A percentile compares a stretch with the other conserved stretches of the same genome.
Evolutionary conservation across 35 echinoderm and acorn worm species (phyloP).

Genomic region (Heliocidaris tuberculata): DNA sequence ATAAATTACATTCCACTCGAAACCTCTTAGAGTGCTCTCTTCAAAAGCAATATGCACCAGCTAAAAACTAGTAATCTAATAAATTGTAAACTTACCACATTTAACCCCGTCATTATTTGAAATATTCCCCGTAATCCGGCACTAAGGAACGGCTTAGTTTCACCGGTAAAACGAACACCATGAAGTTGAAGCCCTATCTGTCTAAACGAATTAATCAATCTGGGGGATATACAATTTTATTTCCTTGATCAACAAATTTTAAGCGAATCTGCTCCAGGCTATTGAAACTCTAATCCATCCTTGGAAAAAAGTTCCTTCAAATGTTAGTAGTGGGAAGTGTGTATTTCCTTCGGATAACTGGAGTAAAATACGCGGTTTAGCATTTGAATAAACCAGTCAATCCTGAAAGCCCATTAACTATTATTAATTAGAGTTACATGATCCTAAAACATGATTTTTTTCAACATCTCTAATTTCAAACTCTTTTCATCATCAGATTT

Average conservation of each 20-base stretch:
- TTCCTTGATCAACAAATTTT: constrained; percentile 34
- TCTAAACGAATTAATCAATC: constrained; percentile 45
- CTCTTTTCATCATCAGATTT: too few species aligned
- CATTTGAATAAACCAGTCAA: too few species aligned
- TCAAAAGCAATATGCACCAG: constrained; percentile 44
- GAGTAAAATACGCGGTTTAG: too few species aligned
- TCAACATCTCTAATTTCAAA: too few species aligned
- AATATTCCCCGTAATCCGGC: constrained; percentile 39
- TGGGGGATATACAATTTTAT: background rate
- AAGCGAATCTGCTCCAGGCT: background rate
- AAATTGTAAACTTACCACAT: constrained; percentile 50
- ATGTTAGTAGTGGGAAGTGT: background rate
- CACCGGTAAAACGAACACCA: background rate
- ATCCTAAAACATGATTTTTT: too few species aligned
- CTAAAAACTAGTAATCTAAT: constrained; percentile 51
- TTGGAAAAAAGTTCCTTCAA: background rate
- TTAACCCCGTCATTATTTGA: constrained; percentile 46
- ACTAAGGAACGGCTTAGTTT: constrained; percentile 30
- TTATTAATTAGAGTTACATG: too few species aligned
- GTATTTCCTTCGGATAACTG: background rate
- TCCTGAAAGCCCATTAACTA: too few species aligned
- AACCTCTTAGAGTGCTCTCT: constrained; percentile 14
- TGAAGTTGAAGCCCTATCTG: constrained; percentile 14
- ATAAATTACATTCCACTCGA: constrained; percentile 36
- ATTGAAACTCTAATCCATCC: background rate